Base-by-base conservation (phyloP, 2,797 vertebrate species). In the Sphenodon punctatus region DNA sequence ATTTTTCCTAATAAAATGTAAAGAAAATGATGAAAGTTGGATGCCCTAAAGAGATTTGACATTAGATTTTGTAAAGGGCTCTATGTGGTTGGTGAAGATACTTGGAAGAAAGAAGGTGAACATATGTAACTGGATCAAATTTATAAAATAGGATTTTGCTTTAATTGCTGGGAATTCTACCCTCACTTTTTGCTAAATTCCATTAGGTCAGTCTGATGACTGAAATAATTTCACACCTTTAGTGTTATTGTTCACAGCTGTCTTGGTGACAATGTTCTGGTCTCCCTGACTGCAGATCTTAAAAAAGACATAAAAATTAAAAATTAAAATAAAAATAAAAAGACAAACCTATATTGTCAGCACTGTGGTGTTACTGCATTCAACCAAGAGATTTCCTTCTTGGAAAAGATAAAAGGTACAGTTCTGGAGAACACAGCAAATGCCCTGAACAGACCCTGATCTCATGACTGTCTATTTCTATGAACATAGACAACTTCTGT, bases 1-100 rank as follows among this genome's bases (percentile, higher is more conserved):
- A 48, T 25, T 48, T 48, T 48, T 25, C 46, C 7, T 23, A 42
- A 14, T 8, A 19, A 77, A 85, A 67, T 15, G 68, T 11, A 65
- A 73, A 63, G 66, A 5, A 82, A 49, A 19, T 7, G 66, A 67
- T 81, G 55, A 75, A 84, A 82, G 14, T 14, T 86, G 48, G 66
- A 79, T 74, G 61, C 43, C 10, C 41, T 84, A 75, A 43, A 43
- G 49, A 82, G 25, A 78, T 30, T 19, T 25, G 4, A 75, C 67
- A 34, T 67, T 84, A 22, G 11, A n/a, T n/a, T n/a, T n/a, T n/a
- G n/a, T 27, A 68, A 75, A 87, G 41, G 68, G 72, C n/a, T 69
- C 67, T 58, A 36, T 55, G 22, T 53, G 43, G 59, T 68, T 79
- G 86, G 22, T 80, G 9, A 64, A n/a, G n/a, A n/a, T n/a, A n/a